Conservation (phyloP, 92 coral and sea anemone species). For the Parazoanthus swiftii region DNA sequence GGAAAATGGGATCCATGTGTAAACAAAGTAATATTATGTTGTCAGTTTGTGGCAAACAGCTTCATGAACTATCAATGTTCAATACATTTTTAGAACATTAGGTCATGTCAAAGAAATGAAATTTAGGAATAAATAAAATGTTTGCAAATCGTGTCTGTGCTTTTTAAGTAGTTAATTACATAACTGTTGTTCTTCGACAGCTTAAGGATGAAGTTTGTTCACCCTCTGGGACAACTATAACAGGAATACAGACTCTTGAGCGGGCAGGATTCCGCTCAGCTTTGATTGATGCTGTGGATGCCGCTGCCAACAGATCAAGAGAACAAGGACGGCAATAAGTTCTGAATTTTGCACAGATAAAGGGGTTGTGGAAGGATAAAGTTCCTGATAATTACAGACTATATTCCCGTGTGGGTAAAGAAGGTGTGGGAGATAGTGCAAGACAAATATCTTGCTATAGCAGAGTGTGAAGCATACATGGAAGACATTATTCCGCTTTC, state of each 20-base stretch:
- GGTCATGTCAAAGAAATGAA: too few relatives aligned
- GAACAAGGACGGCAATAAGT: slow-evolving; percentile 34
- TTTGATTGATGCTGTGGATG: slow-evolving; percentile 34
- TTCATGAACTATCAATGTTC: too few relatives aligned
- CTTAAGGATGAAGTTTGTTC: slow-evolving; percentile 39
- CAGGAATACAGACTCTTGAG: slow-evolving; percentile 34
- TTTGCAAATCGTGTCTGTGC: background rate
- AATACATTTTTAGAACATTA: too few relatives aligned
- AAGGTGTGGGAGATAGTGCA: background rate
- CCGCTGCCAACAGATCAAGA: slow-evolving; percentile 32
- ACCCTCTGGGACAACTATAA: slow-evolving; percentile 32
- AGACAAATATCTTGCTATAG: background rate
- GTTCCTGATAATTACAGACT: background rate
- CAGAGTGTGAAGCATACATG: background rate
- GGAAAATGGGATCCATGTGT: too few relatives aligned
- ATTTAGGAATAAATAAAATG: too few relatives aligned
- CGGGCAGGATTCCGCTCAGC: slow-evolving; percentile 40
- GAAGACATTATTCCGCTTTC: background rate
- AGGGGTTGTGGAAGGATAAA: background rate
- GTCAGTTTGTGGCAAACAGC: too few relatives aligned
- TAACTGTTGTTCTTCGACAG: background rate
- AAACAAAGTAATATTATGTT: too few relatives aligned
- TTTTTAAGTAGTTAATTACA: background rate
- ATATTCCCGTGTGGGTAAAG: too few relatives aligned
- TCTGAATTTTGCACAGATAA: background rate